Base-by-base conservation (phyloP, 2,888 invertebrate genomes). In the Barypeithes pellucidus region DNA sequence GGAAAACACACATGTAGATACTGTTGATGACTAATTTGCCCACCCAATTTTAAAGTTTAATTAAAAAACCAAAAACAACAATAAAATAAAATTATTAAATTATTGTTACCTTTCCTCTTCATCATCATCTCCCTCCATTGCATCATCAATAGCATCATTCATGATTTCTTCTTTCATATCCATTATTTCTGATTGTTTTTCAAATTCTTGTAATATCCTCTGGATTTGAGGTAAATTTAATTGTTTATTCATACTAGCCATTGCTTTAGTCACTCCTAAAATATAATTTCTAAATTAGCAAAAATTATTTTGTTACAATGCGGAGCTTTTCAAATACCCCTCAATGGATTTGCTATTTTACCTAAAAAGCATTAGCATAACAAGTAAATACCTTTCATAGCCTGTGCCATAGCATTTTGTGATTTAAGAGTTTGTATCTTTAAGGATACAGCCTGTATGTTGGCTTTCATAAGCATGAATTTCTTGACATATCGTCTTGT, bases 101-200 rank as follows among this genome's bases (percentile, higher is more conserved):
- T 22, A 67, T 59, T 54, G 36, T 57, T 85, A 94, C 95, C 94
- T 97, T 88, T 99, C 99, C 84, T 98, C 98, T 85, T 98, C 98
- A 84, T 99, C 99, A 54, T 93, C 98, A 84, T 98, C 99, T 77
- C 95, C 99, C 81, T 96, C 99, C 94, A 99, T 97, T 0, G 99
- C 99, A 88, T 99, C 99, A 86, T 99, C 99, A 83, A 99, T 99
- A 60, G 97, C 98, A 87, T 99, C 99, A 85, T 96, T 98, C 93
- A 99, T 99, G 91, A 99, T 97, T 87, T 99, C 99, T 86, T 99
- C 99, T 85, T 99, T 99, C 99, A 99, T 99, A 85, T 99, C 99
- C 99, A 99, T 99, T 67, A 99, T 98, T 88, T 99, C 99, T 0
- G 97, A 96, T 85, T 99, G 99, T 84, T 98, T 99, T 87, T 99